Percentiles rank a stretch among this genome's conserved stretches.
phyloP scores from a whole-genome alignment of 2,797 vertebrate genomes.

The Calcarius lapponicus region DNA sequence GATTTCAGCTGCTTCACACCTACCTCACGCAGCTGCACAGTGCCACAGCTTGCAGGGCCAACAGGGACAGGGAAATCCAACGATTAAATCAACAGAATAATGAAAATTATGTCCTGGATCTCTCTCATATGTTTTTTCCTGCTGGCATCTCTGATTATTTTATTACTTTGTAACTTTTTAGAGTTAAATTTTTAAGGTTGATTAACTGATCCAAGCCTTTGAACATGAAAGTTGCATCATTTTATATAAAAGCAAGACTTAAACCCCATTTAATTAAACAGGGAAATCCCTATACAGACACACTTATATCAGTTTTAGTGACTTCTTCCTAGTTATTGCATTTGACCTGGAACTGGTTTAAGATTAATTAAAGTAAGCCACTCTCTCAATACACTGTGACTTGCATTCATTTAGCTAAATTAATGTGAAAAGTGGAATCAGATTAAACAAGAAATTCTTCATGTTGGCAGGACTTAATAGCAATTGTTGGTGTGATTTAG shows the following conservation, averaged over 20 bases:
- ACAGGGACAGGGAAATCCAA: background rate
- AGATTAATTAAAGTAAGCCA: constrained; percentile 5
- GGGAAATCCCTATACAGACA: background rate
- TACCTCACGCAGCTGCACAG: background rate
- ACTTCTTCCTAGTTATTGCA: background rate
- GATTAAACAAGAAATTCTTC: background rate
- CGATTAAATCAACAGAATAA: background rate
- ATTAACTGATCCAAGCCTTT: background rate
- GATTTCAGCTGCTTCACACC: background rate
- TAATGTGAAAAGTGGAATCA: background rate
- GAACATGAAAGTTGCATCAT: background rate
- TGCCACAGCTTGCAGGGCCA: background rate
- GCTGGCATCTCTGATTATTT: background rate
- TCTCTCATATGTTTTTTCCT: background rate
- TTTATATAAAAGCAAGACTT: background rate
- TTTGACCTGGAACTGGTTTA: background rate
- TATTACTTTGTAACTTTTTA: background rate
- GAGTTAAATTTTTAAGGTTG: background rate
- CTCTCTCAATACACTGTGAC: background rate
- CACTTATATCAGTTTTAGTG: background rate
- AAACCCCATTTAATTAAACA: background rate
- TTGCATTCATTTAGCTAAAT: background rate
- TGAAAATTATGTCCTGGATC: background rate
- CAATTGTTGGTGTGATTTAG: background rate
- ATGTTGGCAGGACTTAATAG: background rate